Evolutionary conservation across 2,113 vertebrate species (phyloP).

Genomic region (Crocuta crocuta): DNA sequence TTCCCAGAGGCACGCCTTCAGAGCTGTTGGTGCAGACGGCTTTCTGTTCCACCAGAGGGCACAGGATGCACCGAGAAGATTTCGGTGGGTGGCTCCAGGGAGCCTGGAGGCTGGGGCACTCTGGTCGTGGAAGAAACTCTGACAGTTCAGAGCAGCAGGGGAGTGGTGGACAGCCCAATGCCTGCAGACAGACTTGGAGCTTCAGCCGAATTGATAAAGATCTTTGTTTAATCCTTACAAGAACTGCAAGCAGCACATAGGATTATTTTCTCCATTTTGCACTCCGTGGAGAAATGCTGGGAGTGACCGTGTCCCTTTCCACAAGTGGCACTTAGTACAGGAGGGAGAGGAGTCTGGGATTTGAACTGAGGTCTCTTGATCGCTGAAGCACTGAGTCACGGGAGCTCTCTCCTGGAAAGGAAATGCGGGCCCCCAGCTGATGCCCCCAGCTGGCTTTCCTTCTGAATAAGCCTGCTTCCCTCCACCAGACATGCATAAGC

Average conservation of each 20-base stretch:
- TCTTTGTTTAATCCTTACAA: not conserved
- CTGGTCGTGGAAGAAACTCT: not conserved
- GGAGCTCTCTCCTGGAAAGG: rapidly evolving
- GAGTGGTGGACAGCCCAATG: not conserved
- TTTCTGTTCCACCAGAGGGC: not conserved
- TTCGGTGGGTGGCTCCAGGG: not conserved
- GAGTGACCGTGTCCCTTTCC: not conserved
- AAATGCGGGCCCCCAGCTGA: rapidly evolving
- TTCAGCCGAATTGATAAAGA: not conserved
- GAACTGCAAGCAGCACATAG: not conserved
- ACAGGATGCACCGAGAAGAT: not conserved
- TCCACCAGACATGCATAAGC: not conserved
- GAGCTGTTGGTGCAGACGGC: not conserved
- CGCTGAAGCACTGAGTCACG: rapidly evolving
- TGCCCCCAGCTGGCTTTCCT: not conserved
- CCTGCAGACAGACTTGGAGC: not conserved
- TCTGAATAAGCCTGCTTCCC: not conserved
- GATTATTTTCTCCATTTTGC: not conserved
- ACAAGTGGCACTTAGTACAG: not conserved
- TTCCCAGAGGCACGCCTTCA: rapidly evolving
- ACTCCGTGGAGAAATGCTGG: not conserved
- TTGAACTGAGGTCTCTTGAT: not conserved
- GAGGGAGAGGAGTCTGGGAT: not conserved
- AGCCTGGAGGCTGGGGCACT: not conserved
- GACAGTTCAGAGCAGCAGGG: not conserved